Conservation (phyloP, 1,140 invertebrate species). For the Hyphantria cunea region DNA sequence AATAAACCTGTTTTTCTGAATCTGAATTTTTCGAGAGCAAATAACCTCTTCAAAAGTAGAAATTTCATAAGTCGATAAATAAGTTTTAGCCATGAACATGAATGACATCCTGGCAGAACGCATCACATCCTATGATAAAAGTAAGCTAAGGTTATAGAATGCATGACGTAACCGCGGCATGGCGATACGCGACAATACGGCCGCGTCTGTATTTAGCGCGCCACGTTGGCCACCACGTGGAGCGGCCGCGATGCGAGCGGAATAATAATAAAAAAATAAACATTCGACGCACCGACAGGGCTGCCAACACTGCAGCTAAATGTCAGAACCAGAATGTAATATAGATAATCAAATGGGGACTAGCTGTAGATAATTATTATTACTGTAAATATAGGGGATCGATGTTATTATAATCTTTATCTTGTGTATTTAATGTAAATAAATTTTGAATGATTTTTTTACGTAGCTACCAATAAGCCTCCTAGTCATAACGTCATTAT, state of each 20-base stretch:
- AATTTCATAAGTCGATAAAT: not conserved
- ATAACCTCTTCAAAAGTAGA: not conserved
- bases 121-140: constrained; percentile 7
- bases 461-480: too few relatives aligned
- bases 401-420: too few relatives aligned
- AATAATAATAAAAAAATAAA: constrained; percentile 33
- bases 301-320: constrained; percentile 16
- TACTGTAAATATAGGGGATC: too few relatives aligned
- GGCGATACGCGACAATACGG: constrained; percentile 25
- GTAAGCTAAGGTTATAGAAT: constrained; percentile 11
- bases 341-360: not conserved
- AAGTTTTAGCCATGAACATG: constrained; percentile 3
- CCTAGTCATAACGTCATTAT: too few relatives aligned
- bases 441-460: too few relatives aligned
- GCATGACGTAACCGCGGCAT: constrained; percentile 22
- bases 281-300: constrained; percentile 23
- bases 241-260: constrained; percentile 16
- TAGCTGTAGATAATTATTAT: too few relatives aligned
- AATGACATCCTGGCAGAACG: constrained; percentile 7
- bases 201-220: constrained; percentile 30
- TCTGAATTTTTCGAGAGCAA: not conserved
- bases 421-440: too few relatives aligned
- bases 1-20: not conserved
- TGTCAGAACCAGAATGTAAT: not conserved
- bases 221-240: constrained; percentile 30